Percentiles rank a stretch among this genome's conserved stretches.
phyloP scores from a whole-genome alignment of 2,888 invertebrate genomes.

The Caenorhabditis parvicauda region DNA sequence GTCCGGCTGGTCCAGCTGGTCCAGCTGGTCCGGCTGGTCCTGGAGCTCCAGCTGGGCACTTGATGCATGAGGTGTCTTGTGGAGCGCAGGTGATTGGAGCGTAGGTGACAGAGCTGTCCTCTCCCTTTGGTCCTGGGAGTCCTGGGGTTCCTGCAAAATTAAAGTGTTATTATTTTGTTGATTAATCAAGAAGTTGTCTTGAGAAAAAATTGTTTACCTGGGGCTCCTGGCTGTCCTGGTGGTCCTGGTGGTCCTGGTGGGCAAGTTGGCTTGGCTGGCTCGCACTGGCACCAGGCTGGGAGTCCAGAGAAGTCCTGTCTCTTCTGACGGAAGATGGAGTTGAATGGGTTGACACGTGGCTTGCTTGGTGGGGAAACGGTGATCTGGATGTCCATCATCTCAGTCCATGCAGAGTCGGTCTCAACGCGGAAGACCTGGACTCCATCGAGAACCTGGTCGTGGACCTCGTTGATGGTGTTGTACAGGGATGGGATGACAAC shows the following conservation, averaged over 20 bases:
- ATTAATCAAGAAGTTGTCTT: too few relatives aligned
- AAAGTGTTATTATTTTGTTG: too few relatives aligned
- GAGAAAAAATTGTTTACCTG: conserved; percentile 14
- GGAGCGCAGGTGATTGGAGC: conserved; percentile 48
- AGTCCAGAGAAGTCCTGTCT: conserved; percentile 49
- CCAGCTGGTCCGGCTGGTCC: conserved; percentile 53
- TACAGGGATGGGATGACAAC: conserved; percentile 56
- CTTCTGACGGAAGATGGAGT: conserved; percentile 59
- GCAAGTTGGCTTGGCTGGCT: conserved; percentile 52
- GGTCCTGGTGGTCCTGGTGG: conserved; percentile 51
- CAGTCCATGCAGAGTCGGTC: conserved; percentile 58
- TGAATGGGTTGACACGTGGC: conserved; percentile 50
- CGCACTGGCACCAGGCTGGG: conserved; percentile 59
- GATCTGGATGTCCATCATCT: conserved; percentile 60
- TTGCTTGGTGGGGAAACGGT: conserved; percentile 56
- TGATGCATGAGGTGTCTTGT: conserved; percentile 39
- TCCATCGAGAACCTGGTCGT: conserved; percentile 43
- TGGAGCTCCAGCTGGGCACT: conserved; percentile 52
- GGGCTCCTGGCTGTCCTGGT: conserved; percentile 45
- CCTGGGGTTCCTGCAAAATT: conserved; percentile 40
- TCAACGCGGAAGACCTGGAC: conserved; percentile 58
- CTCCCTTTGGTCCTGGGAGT: conserved; percentile 43
- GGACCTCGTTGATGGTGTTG: conserved; percentile 52
- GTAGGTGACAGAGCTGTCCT: conserved; percentile 40
- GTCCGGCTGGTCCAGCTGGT: conserved; percentile 46